A percentile compares a stretch with the other conserved stretches of the same genome.
Conservation (phyloP, 2,113 vertebrate genomes). For the Cheirogaleus medius region DNA sequence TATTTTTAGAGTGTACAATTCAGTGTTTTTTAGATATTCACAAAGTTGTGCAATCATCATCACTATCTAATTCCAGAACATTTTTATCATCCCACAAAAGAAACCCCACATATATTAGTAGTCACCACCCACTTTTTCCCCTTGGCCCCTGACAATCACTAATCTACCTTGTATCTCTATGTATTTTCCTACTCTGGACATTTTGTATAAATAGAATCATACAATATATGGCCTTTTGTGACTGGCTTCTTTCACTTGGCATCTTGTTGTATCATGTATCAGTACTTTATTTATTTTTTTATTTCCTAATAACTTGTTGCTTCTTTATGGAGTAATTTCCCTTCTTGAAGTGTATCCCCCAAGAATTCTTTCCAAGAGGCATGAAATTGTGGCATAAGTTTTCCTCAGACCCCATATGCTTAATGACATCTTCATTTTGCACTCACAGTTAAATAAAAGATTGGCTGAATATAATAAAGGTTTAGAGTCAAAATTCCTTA, state of each 20-base stretch:
- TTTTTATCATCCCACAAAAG: neutral
- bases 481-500: neutral
- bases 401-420: neutral
- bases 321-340: neutral
- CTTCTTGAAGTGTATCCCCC: neutral
- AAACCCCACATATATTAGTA: neutral
- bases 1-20: neutral
- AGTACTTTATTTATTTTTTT: neutral
- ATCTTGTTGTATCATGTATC: neutral
- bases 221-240: neutral
- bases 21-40: neutral
- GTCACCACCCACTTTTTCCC: too few species aligned
- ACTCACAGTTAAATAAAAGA: neutral
- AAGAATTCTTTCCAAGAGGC: constrained; percentile 8
- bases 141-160: neutral
- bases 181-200: neutral
- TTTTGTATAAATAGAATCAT: neutral
- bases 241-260: neutral
- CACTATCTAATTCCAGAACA: neutral
- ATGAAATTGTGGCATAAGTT: neutral
- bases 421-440: neutral
- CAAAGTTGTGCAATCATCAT: neutral
- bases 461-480: neutral
- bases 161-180: neutral
- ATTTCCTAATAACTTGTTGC: neutral